These are phyloP conservation scores for Craseonycteris thonglongyai DNA, from an alignment of 2,113 vertebrate genomes.

Conservation along the genomic window DNA sequence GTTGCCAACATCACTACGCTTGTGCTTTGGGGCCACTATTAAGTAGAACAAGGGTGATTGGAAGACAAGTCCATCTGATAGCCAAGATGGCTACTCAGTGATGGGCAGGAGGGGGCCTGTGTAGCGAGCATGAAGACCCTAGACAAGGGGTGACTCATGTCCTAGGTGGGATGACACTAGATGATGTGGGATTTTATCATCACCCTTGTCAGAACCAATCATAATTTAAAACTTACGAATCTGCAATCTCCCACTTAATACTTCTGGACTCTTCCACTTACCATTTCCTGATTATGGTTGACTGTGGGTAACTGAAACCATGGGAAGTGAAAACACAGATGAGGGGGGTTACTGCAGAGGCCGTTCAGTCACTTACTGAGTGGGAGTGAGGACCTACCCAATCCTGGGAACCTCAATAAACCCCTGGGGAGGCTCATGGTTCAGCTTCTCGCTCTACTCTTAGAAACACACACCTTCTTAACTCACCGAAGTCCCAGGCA, in stretches of 20 bases:
- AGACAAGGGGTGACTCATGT: background rate
- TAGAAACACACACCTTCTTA: background rate
- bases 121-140: too few species aligned
- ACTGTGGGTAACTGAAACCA: background rate
- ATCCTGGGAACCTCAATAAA: background rate
- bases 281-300: background rate
- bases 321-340: background rate
- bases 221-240: background rate
- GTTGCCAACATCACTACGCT: background rate
- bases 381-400: background rate
- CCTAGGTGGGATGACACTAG: too few species aligned
- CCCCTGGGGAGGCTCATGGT: background rate
- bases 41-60: background rate
- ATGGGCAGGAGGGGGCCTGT: background rate
- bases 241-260: background rate
- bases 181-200: background rate
- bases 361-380: background rate
- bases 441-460: background rate
- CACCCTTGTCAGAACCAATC: background rate
- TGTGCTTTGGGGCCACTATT: background rate
- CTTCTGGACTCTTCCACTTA: background rate
- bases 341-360: background rate
- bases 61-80: too few species aligned
- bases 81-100: background rate
- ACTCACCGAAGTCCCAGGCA: background rate